These are phyloP conservation scores for Xenopus petersii DNA, from an alignment of 2,797 vertebrate species.

Conservation along the genomic window DNA sequence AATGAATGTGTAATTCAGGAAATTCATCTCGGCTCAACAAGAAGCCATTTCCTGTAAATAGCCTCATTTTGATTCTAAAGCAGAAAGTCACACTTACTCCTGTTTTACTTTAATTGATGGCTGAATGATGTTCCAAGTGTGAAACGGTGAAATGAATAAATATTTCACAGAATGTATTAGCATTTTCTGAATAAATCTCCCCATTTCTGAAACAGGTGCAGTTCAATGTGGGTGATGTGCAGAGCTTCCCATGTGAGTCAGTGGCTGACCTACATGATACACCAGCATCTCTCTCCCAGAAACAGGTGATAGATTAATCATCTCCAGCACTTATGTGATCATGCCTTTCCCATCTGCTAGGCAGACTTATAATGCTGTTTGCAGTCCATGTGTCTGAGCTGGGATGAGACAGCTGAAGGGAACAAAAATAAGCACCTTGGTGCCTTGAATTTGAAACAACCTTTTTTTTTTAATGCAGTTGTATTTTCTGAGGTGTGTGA, in stretches of 20 bases:
- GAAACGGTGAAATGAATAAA: conserved; percentile 7
- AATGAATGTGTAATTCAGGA: conserved; percentile 1
- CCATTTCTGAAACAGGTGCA: conserved; percentile 22
- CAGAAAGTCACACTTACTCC: neutral
- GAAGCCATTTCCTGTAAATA: neutral
- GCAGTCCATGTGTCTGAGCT: conserved; percentile 47
- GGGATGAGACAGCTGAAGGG: conserved; percentile 41
- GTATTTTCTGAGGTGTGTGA: neutral
- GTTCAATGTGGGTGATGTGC: conserved; percentile 30
- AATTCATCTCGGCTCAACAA: conserved; percentile 1
- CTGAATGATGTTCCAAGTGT: neutral
- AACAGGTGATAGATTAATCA: conserved; percentile 49
- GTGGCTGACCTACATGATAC: conserved; percentile 42
- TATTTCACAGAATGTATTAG: neutral
- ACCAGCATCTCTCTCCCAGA: conserved; percentile 25
- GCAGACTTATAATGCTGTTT: conserved; percentile 38
- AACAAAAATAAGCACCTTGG: conserved; percentile 12
- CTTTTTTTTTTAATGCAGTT: neutral
- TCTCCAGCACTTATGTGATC: conserved; percentile 40
- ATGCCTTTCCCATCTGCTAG: conserved; percentile 35
- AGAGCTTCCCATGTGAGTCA: conserved; percentile 32
- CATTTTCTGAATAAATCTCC: neutral
- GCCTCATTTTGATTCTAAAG: conserved; percentile 1
- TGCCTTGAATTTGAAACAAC: conserved; percentile 9
- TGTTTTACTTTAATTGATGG: conserved; percentile 6